Evolutionary conservation across 2,888 invertebrate genomes (phyloP).

Genomic region (Eilema griseolum): DNA sequence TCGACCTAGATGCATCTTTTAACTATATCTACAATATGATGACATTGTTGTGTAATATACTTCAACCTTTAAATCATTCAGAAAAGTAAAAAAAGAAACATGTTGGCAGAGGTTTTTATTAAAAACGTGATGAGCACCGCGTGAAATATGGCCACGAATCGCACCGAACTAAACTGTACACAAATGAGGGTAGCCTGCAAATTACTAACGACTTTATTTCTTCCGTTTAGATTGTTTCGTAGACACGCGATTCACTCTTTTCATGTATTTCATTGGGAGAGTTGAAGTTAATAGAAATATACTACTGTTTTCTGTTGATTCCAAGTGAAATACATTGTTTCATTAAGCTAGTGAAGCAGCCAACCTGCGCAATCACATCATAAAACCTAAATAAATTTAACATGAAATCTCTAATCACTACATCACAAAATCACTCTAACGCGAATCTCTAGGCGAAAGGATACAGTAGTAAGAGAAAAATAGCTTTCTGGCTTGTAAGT

Average conservation of each 20-base stretch:
- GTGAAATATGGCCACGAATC: constrained; percentile 74
- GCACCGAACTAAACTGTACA: constrained; percentile 49
- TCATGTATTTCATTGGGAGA: not conserved
- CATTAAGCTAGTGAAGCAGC: too few species aligned
- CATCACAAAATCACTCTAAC: too few species aligned
- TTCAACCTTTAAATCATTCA: not conserved
- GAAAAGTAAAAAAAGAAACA: constrained; percentile 47
- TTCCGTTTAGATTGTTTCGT: constrained; percentile 20
- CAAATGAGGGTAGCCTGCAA: constrained; percentile 43
- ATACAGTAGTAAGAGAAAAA: too few species aligned
- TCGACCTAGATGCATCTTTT: not conserved
- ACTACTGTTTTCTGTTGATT: not conserved
- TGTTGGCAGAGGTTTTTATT: constrained; percentile 69
- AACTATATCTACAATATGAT: not conserved
- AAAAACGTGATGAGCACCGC: constrained; percentile 81
- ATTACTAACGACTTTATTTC: constrained; percentile 24
- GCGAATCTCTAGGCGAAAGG: too few species aligned
- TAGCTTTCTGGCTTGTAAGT: too few species aligned
- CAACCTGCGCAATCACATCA: too few species aligned
- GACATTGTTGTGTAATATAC: not conserved
- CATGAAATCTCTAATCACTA: too few species aligned
- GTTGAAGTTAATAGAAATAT: constrained; percentile 5
- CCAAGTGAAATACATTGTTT: too few species aligned
- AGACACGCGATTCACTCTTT: constrained; percentile 19
- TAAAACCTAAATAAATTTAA: too few species aligned